These are phyloP conservation scores for Trilocha varians DNA, from an alignment of 2,888 invertebrate species.

Conservation along the genomic window DNA sequence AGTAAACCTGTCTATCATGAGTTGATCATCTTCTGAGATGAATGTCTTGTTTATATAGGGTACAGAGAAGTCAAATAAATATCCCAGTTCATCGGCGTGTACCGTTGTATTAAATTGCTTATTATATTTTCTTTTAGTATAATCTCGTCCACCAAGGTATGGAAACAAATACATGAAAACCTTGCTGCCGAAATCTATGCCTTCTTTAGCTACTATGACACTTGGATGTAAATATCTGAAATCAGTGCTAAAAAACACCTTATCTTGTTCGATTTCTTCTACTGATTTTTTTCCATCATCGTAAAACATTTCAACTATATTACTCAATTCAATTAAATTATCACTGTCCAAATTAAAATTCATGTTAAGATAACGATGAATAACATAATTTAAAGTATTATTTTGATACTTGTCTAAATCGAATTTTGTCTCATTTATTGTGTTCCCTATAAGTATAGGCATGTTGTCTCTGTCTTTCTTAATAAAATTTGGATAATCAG, in stretches of 20 bases:
- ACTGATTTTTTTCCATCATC: constrained; percentile 10
- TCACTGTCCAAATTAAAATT: neutral
- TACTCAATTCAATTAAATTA: constrained; percentile 13
- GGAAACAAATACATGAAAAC: constrained; percentile 1
- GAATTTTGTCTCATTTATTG: constrained; percentile 16
- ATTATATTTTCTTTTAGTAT: neutral
- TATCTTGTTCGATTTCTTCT: too few relatives aligned
- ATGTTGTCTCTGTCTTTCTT: constrained; percentile 17
- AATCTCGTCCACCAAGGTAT: constrained; percentile 1
- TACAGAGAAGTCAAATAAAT: neutral
- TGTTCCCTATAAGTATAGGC: constrained; percentile 25
- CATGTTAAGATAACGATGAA: constrained; percentile 4
- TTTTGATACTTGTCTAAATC: neutral
- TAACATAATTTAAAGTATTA: neutral
- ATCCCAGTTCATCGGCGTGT: constrained; percentile 2
- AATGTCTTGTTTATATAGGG: neutral
- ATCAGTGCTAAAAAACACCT: neutral
- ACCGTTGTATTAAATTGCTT: neutral
- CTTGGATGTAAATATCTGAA: neutral
- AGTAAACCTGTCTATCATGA: neutral
- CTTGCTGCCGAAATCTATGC: neutral
- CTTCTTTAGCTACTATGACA: neutral
- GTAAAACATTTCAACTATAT: constrained; percentile 22
- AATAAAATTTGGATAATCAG: constrained; percentile 12
- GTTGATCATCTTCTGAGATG: neutral